These are phyloP conservation scores for Carpatolechia fugitivella DNA, from an alignment of 2,888 invertebrate species.

Conservation along the genomic window DNA sequence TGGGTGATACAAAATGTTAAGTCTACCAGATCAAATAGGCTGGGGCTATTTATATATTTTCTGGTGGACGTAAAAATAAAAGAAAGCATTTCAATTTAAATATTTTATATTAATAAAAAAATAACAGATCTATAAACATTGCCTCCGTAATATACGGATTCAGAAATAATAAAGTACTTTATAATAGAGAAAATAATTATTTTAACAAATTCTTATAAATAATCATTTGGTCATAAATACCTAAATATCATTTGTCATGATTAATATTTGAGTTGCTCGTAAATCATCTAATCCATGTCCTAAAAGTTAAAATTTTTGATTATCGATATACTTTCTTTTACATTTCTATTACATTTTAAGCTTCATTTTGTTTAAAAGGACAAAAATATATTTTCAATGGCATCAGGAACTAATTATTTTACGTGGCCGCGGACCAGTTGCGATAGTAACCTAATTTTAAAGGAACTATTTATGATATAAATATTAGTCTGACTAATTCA, in stretches of 20 bases:
- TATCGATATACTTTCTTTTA: neutral
- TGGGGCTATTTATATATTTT: too few relatives aligned
- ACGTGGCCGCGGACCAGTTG: conserved; percentile 16
- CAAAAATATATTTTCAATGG: conserved; percentile 2
- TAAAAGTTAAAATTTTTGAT: neutral
- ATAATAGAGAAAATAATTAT: conserved; percentile 24
- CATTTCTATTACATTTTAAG: neutral
- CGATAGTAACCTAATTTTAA: conserved; percentile 37
- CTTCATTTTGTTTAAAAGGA: neutral
- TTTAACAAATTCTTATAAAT: conserved; percentile 13
- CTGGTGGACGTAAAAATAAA: conserved; percentile 30
- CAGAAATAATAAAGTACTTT: conserved; percentile 29
- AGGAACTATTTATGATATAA: conserved; percentile 55
- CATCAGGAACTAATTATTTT: conserved; percentile 9
- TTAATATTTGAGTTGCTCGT: conserved; percentile 38
- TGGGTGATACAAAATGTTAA: too few relatives aligned
- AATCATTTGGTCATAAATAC: conserved; percentile 52
- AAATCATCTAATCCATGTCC: conserved; percentile 29
- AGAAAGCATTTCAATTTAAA: conserved; percentile 29
- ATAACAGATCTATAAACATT: conserved; percentile 63
- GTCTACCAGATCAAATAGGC: too few relatives aligned
- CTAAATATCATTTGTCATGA: conserved; percentile 62
- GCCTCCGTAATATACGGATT: conserved; percentile 71
- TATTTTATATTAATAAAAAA: conserved; percentile 53
- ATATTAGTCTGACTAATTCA: conserved; percentile 25